Percentiles rank a stretch among this genome's conserved stretches.
Evolutionary conservation across 2,888 invertebrate genomes (phyloP).

Genomic region (Crepidodera aurea): DNA sequence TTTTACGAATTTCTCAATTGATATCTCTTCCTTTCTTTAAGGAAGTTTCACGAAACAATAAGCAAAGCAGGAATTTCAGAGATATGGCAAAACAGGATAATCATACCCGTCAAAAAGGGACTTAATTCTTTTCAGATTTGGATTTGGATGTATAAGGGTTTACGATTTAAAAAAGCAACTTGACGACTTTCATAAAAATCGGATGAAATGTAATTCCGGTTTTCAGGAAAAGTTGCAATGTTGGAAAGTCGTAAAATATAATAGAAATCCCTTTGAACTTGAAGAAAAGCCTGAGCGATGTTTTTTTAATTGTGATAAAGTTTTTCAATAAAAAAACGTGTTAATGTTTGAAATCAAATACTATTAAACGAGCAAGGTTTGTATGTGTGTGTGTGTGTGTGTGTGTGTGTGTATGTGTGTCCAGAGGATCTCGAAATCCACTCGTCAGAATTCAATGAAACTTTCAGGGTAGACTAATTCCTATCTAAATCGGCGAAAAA

Average conservation of each 20-base stretch:
- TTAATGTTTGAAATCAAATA: too few species aligned
- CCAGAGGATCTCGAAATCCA: too few species aligned
- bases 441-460: too few species aligned
- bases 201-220: neutral
- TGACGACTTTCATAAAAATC: too few species aligned
- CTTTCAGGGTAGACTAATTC: too few species aligned
- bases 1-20: neutral
- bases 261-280: neutral
- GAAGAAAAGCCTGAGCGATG: too few species aligned
- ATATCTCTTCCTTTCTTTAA: neutral
- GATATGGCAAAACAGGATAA: neutral
- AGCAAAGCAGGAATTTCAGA: neutral
- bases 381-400: too few species aligned
- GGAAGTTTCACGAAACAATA: neutral
- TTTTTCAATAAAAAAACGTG: too few species aligned
- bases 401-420: too few species aligned
- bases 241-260: neutral
- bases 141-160: neutral
- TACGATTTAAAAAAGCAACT: neutral
- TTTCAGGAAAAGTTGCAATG: neutral
- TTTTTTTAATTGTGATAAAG: too few species aligned
- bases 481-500: too few species aligned
- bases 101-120: neutral
- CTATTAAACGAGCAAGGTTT: too few species aligned
- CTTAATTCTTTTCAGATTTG: neutral